Evolutionary conservation across 2,888 invertebrate genomes (phyloP), one percentile per base, ranked within the genome.

Genomic region (Lomographa bimaculata): DNA sequence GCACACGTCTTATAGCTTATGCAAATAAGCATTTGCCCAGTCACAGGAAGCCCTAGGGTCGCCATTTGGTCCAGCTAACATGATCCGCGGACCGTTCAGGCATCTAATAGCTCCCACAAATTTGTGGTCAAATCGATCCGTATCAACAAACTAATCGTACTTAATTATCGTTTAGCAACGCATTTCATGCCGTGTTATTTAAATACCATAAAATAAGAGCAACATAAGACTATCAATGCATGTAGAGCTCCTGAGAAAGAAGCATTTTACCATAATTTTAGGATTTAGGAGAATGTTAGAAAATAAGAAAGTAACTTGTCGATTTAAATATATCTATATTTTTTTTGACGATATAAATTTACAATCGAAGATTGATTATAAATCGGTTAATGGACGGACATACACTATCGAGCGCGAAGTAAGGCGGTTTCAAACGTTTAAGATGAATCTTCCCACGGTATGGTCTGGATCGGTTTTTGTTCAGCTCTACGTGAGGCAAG

Each of bases 51-150:
- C 64, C 65, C 61, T 63, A 56, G 56, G 63, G 58, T 50, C 46
- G 48, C 45, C 53, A 46, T 38, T 50, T 26, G 43, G 46, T 21
- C 46, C 46, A 40, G 45, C 58, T 64, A 54, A 57, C 58, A 58
- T 60, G 62, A 29, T 25, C 28, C 35, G 28, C 20, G 16, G 25
- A 11, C 17, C 21, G 54, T 44, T 51, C 48, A 54, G 49, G 50
- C 46, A 46, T 46, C 56, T 48, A 70, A 68, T 64, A 57, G 61
- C 64, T 67, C 49, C 61, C 58, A 59, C 64, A 69, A 70, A 65
- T 63, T 51, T 59, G 60, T 57, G 56, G 57, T 59, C 54, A 60
- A 60, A 56, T 50, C 48, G 64, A 66, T 67, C 44, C 48, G 54
- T 57, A 69, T 65, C 63, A 57, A 47, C 53, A 42, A 64, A 65